Evolutionary conservation across 2,888 invertebrate species (phyloP).

Genomic region (Vesta saturnalis): DNA sequence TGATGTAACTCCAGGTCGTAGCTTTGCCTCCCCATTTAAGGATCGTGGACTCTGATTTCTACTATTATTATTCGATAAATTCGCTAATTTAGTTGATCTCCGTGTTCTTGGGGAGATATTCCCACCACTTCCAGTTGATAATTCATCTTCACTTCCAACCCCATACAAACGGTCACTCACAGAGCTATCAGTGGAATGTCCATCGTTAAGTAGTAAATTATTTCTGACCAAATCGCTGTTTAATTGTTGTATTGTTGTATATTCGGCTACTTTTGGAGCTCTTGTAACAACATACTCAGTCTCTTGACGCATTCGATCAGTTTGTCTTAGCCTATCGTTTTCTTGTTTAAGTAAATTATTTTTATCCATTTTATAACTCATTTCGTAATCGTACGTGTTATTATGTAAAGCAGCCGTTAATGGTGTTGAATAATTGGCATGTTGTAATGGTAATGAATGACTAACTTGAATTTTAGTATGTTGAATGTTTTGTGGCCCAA

Average conservation of each 20-base stretch:
- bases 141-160: constrained; percentile 66
- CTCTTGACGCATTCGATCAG: constrained; percentile 61
- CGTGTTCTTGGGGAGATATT: constrained; percentile 66
- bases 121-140: constrained; percentile 67
- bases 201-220: constrained; percentile 62
- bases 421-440: constrained; percentile 59
- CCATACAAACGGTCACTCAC: constrained; percentile 62
- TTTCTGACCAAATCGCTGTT: constrained; percentile 51
- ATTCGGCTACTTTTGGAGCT: constrained; percentile 55
- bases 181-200: constrained; percentile 66
- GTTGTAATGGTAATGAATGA: constrained; percentile 61
- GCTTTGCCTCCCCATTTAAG: constrained; percentile 67
- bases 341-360: constrained; percentile 52
- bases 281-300: constrained; percentile 62
- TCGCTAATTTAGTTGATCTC: constrained; percentile 62
- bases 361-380: constrained; percentile 55
- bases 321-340: constrained; percentile 58
- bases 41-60: constrained; percentile 72
- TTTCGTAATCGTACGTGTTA: constrained; percentile 58
- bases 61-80: constrained; percentile 61
- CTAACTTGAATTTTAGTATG: constrained; percentile 61
- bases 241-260: constrained; percentile 50
- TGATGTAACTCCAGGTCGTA: constrained; percentile 64
- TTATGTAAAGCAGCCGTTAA: constrained; percentile 59
- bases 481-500: constrained; percentile 55